Percentiles rank a stretch among this genome's conserved stretches.
These are phyloP conservation scores for Blera fallax DNA, from an alignment of 2,888 invertebrate species.

Conservation along the genomic window DNA sequence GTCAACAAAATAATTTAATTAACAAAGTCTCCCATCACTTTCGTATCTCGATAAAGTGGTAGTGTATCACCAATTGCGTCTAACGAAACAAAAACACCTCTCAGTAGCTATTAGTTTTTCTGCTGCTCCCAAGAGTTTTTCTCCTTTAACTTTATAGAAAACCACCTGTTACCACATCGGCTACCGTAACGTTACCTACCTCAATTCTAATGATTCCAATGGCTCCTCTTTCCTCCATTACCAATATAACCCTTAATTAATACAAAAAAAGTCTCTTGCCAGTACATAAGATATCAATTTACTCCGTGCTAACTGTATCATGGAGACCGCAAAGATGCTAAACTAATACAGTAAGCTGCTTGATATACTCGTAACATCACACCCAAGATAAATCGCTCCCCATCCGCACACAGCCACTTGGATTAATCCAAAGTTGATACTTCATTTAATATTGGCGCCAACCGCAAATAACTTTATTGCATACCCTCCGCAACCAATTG, in stretches of 20 bases:
- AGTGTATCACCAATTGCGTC: neutral
- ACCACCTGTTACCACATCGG: conserved; percentile 35
- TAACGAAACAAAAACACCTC: neutral
- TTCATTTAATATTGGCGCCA: conserved; percentile 47
- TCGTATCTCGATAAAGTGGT: neutral
- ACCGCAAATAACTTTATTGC: conserved; percentile 37
- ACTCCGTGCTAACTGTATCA: conserved; percentile 16
- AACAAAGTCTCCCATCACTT: neutral
- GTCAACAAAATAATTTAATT: neutral
- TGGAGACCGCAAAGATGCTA: conserved; percentile 16
- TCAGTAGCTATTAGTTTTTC: too few species aligned
- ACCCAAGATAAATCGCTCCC: neutral
- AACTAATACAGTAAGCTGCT: neutral
- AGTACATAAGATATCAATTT: neutral
- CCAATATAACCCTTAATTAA: conserved; percentile 8
- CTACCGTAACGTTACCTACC: conserved; percentile 38
- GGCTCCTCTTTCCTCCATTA: neutral
- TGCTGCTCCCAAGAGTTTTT: neutral
- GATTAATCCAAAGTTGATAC: neutral
- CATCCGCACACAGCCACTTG: neutral
- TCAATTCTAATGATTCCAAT: neutral
- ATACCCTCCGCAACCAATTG: neutral
- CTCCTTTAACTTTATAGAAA: conserved; percentile 1
- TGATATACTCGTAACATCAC: neutral
- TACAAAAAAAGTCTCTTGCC: conserved; percentile 7